phyloP scores from a whole-genome alignment of 2,113 vertebrate species.

The Hippoglossus stenolepis region DNA sequence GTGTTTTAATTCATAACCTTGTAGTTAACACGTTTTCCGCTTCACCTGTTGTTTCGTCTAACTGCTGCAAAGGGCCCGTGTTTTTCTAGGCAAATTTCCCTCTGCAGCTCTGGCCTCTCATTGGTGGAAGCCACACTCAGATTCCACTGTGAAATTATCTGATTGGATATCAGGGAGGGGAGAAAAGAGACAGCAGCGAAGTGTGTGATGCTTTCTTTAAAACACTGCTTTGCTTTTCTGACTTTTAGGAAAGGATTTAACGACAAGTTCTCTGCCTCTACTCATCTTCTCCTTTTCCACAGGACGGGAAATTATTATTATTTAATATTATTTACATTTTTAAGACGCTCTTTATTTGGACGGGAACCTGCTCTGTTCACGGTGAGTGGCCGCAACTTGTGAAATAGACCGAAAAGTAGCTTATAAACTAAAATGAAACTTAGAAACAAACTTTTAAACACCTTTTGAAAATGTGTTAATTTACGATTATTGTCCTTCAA shows the following conservation, averaged over 20 bases:
- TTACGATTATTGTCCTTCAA: neutral
- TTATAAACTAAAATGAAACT: neutral
- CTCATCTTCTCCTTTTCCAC: neutral
- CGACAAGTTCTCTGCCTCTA: neutral
- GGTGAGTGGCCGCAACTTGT: slow-evolving; percentile 38
- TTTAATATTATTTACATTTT: neutral
- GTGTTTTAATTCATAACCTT: neutral
- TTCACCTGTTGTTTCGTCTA: slow-evolving; percentile 25
- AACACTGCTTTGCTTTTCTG: slow-evolving; percentile 64
- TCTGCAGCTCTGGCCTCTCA: slow-evolving; percentile 66
- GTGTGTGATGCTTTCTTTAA: slow-evolving; percentile 55
- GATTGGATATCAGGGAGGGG: slow-evolving; percentile 89
- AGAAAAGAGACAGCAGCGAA: slow-evolving; percentile 64
- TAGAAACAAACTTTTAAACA: neutral
- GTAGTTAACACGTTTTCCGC: too few relatives aligned
- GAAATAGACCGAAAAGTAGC: neutral
- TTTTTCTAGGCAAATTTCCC: slow-evolving; percentile 78
- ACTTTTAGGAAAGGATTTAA: slow-evolving; percentile 63
- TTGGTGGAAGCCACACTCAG: slow-evolving; percentile 84
- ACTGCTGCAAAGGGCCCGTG: slow-evolving; percentile 47
- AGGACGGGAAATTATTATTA: neutral
- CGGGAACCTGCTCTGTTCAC: slow-evolving; percentile 12
- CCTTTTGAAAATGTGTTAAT: neutral
- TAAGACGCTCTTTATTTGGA: neutral
- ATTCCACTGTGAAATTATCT: slow-evolving; percentile 88